Conservation (phyloP, 1,140 invertebrate species). For the Pygmarrhopalites habei region DNA sequence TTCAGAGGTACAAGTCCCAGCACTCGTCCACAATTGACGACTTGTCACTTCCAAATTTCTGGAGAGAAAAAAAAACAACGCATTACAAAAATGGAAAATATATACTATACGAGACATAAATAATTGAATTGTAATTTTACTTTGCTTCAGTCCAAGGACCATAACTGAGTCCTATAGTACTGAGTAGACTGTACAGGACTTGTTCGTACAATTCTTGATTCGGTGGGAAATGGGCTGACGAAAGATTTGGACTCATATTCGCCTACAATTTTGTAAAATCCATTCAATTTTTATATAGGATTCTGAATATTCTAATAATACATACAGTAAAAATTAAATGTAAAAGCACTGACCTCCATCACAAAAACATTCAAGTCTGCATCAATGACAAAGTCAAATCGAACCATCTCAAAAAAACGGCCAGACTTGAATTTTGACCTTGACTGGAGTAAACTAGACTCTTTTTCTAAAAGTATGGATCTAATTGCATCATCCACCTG, state of each 20-base stretch:
- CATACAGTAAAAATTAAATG: background rate
- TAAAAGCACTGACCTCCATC: conserved; percentile 60
- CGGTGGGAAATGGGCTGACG: conserved; percentile 80
- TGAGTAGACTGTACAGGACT: conserved; percentile 78
- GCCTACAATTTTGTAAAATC: conserved; percentile 50
- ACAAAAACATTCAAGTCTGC: conserved; percentile 77
- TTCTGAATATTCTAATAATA: background rate
- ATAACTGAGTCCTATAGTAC: conserved; percentile 66
- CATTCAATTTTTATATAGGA: conserved; percentile 1
- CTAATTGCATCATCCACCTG: conserved; percentile 72
- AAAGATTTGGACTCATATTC: conserved; percentile 97
- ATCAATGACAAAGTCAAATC: conserved; percentile 89
- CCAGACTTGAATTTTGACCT: conserved; percentile 47
- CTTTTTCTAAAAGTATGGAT: conserved; percentile 66
- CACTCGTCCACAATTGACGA: conserved; percentile 23
- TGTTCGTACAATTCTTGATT: conserved; percentile 88
- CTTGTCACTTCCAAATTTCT: conserved; percentile 7
- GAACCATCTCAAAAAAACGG: conserved; percentile 89
- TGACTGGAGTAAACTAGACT: conserved; percentile 49
- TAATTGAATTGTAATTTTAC: conserved; percentile 15
- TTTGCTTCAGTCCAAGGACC: conserved; percentile 41
- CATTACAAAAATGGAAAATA: background rate
- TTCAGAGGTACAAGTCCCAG: conserved; percentile 4
- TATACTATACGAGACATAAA: background rate
- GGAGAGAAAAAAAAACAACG: too few species aligned